Evolutionary conservation across 2,797 vertebrate genomes (phyloP), one percentile per base, ranked within the genome.

Genomic region (Schizopygopsis pylzovi): DNA sequence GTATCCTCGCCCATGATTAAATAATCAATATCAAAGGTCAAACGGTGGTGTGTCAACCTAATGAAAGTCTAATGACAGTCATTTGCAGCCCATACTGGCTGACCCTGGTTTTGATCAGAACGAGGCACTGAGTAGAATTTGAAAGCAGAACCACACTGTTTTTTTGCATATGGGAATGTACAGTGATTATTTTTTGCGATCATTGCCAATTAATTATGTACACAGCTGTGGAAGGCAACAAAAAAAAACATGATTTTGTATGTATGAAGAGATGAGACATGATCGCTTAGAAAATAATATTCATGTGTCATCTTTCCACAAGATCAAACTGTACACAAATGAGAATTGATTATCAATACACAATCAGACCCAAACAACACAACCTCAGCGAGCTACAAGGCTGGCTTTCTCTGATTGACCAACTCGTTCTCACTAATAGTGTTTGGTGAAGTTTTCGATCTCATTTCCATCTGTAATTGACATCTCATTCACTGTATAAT

Each of bases 1-100:
- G 79, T 77, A 52, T 72, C 61, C 63, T 81, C 87, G 75, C 18
- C 79, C 45, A 89, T 83, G 85, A 91, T 90, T 86, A 90, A 92
- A 92, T 82, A 65, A 89, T 84, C 83, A 77, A 89, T 88, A 89
- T 89, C 88, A 86, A 87, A 86, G 86, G 80, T 86, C 81, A 90
- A 92, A 91, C 89, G 78, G 86, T 68, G 61, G 86, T 18, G 9
- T 90, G 89, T 87, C 79, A 88, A 85, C 54, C 87, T 89, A 92
- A 92, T 93, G 77, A 90, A 72, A 88, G 84, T 88, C 91, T 91
- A 93, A 94, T 91, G 91, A 91, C 85, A 89, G 84, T 89, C 79
- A 33, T 86, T 91, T 91, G 86, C 70, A 43, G 68, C 54, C 67
- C 78, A 87, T 81, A 47, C 81, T 45, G 18, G 79, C 83, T 82